Evolutionary conservation across 2,888 invertebrate genomes (phyloP), one percentile per base, ranked within the genome.

Genomic region (Meteorus colon): DNA sequence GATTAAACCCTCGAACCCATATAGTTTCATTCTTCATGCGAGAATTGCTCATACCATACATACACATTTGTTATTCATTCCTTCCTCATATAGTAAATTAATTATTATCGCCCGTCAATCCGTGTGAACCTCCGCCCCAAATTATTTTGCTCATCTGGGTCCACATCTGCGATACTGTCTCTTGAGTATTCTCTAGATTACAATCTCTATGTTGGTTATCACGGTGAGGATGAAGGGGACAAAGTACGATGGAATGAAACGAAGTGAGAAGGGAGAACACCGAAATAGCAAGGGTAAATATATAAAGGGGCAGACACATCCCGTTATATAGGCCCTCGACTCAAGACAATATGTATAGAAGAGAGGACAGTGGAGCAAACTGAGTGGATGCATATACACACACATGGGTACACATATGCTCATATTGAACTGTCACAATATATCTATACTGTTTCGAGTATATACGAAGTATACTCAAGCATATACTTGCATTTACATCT

Each of bases 131-230:
- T 6, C 34, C 29, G 31, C 27, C 27, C n/a, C 59, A 37, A 67
- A 74, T 67, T 27, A 45, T 59, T 59, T 48, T 48, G 12, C 55
- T 76, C 55, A 65, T 62, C 73, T 55, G 45, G 65, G 48, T 62
- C 55, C 66, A 48, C 74, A 74, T 66, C 69, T 74, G 77, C 62
- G 77, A 76, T 73, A 62, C 63, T 73, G 72, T 73, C 74, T 74
- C 72, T 62, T 19, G 67, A 55, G 70, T 63, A 51, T 73, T 59
- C 59, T 65, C 73, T 55, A 80, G 81, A 80, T 81, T 77, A 78
- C 77, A 75, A 81, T 80, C 79, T 67, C 68, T 68, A 73, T 75
- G 75, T 77, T 63, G 71, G 77, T 81, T 80, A 80, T 80, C 78
- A 73, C 76, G 67, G 62, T n/a, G n/a, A 48, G n/a, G 4, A n/a